Evolutionary conservation across 2,113 vertebrate species (phyloP).

Genomic region (Elephantulus edwardii): DNA sequence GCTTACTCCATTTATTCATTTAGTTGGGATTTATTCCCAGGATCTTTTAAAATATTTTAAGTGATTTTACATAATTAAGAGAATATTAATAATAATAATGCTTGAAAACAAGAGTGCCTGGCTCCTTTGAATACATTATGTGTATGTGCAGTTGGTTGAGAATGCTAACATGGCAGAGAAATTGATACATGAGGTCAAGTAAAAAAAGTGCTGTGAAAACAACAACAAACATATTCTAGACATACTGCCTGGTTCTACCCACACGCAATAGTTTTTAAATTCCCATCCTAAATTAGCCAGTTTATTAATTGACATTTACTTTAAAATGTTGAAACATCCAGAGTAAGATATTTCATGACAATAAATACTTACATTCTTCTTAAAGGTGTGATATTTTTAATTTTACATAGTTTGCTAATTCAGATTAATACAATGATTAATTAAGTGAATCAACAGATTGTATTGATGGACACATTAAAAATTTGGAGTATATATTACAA

Average conservation of each 20-base stretch:
- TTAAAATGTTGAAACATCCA: constrained; percentile 1
- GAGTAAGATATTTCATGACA: background rate
- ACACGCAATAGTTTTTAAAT: background rate
- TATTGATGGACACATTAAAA: background rate
- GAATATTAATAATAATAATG: constrained; percentile 13
- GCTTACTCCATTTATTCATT: constrained; percentile 32
- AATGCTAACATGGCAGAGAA: background rate
- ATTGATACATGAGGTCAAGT: background rate
- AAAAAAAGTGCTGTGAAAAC: background rate
- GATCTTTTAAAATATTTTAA: constrained; percentile 37
- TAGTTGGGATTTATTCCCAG: constrained; percentile 22
- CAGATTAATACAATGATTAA: background rate
- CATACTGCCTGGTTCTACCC: background rate
- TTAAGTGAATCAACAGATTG: background rate
- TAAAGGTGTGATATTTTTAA: background rate
- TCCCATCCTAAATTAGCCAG: background rate
- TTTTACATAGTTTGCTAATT: background rate
- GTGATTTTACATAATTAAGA: constrained; percentile 29
- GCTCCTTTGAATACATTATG: background rate
- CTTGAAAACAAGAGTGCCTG: background rate
- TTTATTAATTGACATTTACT: constrained; percentile 23
- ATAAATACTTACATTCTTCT: background rate
- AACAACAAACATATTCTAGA: background rate
- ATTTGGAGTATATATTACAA: background rate
- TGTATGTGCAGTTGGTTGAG: background rate